Evolutionary conservation across 2,888 invertebrate genomes (phyloP), one percentile per base, ranked within the genome.

Genomic region (Zelleria hepariella): DNA sequence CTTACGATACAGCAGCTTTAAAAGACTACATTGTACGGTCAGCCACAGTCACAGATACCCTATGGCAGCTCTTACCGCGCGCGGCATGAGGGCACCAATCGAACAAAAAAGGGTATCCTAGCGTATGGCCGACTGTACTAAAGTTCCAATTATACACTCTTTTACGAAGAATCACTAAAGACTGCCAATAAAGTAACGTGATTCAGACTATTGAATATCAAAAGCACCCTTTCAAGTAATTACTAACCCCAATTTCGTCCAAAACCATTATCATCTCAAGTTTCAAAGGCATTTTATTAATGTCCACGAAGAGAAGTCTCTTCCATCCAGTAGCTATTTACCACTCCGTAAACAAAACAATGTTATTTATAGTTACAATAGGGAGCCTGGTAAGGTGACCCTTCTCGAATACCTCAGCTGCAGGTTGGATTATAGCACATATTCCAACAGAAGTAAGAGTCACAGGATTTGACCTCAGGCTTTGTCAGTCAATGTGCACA

Each of bases 271-370:
- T 47, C 57, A 15, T 7, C 48, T 57, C 15, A 24, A 23, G 47
- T 57, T 57, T 57, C 57, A 57, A 48, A 57, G 23, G 47, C 47
- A 57, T 23, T 57, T 32, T 47, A 47, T 18, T 47, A 57, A 47
- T 47, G 47, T 10, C 8, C 26, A 26, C 18, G n/a, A 27, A 55
- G 21, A 55, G 21, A 32, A 32, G 32, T 18, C 21, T 32, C 27
- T 20, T 32, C 18, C 15, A 7, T 20, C 55, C 55, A 20, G 55
- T 32, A 55, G 32, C 53, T 53, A 24, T 24, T 21, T 20, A 18
- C n/a, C n/a, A n/a, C 27, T 32, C 27, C 10, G 55, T 55, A 55
- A 55, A 55, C 55, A 55, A 55, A 55, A 55, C 55, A 55, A 10
- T 8, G 32, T 18, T 55, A 55, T 55, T 32, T 27, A 27, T 55